Evolutionary conservation across 2,113 vertebrate genomes (phyloP).

Genomic region (Peromyscus polionotus): DNA sequence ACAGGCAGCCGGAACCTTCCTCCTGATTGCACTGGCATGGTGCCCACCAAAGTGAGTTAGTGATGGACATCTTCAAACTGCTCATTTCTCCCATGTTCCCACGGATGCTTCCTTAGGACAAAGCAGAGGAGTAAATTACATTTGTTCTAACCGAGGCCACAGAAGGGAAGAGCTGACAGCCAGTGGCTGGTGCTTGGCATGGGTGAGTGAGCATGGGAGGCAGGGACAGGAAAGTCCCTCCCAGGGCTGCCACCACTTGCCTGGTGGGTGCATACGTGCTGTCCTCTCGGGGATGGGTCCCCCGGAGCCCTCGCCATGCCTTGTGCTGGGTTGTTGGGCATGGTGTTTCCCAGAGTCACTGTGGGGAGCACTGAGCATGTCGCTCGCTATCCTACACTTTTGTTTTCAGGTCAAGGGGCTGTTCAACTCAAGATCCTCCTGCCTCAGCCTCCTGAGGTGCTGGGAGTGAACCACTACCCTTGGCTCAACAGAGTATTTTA

Average conservation of each 20-base stretch:
- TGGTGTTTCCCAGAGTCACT: not conserved
- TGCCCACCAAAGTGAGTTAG: not conserved
- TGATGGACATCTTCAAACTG: not conserved
- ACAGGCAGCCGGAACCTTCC: not conserved
- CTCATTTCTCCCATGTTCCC: not conserved
- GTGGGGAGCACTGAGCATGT: not conserved
- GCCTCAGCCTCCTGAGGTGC: not conserved
- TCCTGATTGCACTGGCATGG: rapidly evolving
- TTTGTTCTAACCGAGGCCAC: not conserved
- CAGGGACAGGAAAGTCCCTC: not conserved
- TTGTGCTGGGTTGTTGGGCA: too few species aligned
- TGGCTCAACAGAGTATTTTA: not conserved
- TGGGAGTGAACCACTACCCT: too few species aligned
- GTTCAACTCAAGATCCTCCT: too few species aligned
- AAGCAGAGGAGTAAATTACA: too few species aligned
- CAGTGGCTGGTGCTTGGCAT: rapidly evolving
- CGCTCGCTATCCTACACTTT: not conserved
- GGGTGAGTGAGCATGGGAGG: not conserved
- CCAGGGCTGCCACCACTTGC: not conserved
- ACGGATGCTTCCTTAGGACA: not conserved
- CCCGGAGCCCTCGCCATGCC: not conserved
- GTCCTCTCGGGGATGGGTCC: rapidly evolving
- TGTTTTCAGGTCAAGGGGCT: not conserved
- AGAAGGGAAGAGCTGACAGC: not conserved
- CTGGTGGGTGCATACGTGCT: not conserved